Evolutionary conservation across 2,888 invertebrate genomes (phyloP).

Genomic region (Lepidocyrtoides sp.): DNA sequence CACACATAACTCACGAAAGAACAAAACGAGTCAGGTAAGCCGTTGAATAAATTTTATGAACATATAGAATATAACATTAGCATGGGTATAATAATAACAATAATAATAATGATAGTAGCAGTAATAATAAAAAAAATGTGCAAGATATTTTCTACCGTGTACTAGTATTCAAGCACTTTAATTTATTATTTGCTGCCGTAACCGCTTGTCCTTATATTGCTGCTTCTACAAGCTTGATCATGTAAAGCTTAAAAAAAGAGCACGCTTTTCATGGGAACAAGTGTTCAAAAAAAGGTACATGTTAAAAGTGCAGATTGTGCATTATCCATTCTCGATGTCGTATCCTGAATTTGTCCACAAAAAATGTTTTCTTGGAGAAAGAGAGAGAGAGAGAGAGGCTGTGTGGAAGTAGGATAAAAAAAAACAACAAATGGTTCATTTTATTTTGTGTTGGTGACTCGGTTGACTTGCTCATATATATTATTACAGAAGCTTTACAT

Average conservation of each 20-base stretch:
- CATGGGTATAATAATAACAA: neutral
- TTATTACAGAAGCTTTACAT: no score
- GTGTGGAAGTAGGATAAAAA: neutral
- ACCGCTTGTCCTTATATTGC: no score
- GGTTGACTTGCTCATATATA: no score
- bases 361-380: neutral
- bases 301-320: no score
- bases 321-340: no score
- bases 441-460: neutral
- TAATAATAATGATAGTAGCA: no score
- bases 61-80: neutral
- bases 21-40: neutral
- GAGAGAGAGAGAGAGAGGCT: neutral
- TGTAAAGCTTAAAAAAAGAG: no score
- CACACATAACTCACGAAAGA: neutral
- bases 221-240: no score
- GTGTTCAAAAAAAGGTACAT: no score
- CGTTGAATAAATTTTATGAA: conserved; percentile 22
- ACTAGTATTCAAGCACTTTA: neutral
- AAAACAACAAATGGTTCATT: neutral
- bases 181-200: no score
- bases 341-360: neutral
- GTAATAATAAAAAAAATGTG: neutral
- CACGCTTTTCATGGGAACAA: no score
- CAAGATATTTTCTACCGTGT: neutral